phyloP scores from a whole-genome alignment of 92 coral and sea anemone genomes.

The Palythoa grandis region DNA sequence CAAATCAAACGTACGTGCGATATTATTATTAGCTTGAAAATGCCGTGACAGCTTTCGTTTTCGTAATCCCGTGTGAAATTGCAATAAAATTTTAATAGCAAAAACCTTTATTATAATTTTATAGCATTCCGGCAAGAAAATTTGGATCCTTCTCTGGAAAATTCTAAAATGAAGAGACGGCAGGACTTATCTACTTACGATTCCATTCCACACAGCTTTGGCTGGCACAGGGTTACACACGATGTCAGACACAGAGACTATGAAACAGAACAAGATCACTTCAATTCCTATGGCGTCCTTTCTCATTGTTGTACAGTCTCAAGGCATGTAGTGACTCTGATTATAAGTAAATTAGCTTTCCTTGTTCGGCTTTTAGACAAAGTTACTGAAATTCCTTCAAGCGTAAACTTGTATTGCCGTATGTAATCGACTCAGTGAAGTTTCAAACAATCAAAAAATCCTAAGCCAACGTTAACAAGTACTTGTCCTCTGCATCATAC shows the following conservation, averaged over 20 bases:
- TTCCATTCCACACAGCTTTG: constrained; percentile 25
- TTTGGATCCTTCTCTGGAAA: background rate
- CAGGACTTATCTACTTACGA: constrained; percentile 21
- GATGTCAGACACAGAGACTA: background rate
- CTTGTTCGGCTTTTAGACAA: background rate
- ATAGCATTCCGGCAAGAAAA: background rate
- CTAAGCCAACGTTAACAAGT: too few species aligned
- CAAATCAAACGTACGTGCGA: background rate
- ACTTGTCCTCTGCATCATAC: too few species aligned
- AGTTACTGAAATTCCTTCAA: too few species aligned
- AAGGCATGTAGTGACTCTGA: background rate
- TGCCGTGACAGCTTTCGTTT: background rate
- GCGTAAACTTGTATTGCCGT: too few species aligned
- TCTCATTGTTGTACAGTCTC: background rate
- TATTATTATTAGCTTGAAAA: background rate
- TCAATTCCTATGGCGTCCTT: background rate
- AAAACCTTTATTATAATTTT: background rate
- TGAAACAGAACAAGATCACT: background rate
- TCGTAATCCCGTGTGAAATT: background rate
- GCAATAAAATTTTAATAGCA: background rate
- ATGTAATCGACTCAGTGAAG: too few species aligned
- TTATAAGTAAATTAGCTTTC: background rate
- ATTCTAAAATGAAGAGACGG: background rate
- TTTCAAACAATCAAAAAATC: too few species aligned
- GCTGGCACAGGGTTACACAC: constrained; percentile 29